These are phyloP conservation scores for Acromyrmex heyeri DNA, from an alignment of 1,140 invertebrate species.

Conservation along the genomic window DNA sequence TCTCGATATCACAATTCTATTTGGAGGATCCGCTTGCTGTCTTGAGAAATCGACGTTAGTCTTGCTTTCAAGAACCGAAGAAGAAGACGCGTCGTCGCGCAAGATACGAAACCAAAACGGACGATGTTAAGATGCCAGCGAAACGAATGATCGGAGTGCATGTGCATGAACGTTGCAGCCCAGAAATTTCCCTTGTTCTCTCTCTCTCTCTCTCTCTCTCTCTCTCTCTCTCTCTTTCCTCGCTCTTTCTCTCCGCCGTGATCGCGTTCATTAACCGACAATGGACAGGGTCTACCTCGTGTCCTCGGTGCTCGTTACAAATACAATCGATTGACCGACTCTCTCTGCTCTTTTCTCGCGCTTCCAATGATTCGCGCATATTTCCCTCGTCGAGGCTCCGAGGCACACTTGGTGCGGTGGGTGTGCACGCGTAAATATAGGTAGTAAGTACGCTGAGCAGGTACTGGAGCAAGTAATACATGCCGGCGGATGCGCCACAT, in stretches of 20 bases:
- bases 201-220: no score
- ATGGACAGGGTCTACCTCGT: constrained; percentile 9
- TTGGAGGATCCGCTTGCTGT: background rate
- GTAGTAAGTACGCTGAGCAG: constrained; percentile 77
- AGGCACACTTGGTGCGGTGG: constrained; percentile 50
- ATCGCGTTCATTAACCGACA: constrained; percentile 25
- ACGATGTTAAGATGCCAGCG: background rate
- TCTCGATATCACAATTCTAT: background rate
- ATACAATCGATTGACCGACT: background rate
- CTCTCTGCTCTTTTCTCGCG: constrained; percentile 22
- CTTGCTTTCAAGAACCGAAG: background rate
- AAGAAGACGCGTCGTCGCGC: background rate
- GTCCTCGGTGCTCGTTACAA: constrained; percentile 6
- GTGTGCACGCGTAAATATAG: constrained; percentile 46
- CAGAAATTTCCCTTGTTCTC: background rate
- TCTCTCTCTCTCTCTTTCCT: background rate
- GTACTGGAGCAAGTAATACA: constrained; percentile 74
- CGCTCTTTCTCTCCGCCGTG: background rate
- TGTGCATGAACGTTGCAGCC: background rate
- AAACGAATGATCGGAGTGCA: background rate
- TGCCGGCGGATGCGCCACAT: constrained; percentile 42
- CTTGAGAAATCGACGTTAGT: background rate
- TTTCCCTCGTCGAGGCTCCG: constrained; percentile 55
- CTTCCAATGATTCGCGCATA: constrained; percentile 49
- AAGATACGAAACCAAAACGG: background rate